Evolutionary conservation across 2,113 vertebrate species (phyloP).

Genomic region (Crotophaga sulcirostris): DNA sequence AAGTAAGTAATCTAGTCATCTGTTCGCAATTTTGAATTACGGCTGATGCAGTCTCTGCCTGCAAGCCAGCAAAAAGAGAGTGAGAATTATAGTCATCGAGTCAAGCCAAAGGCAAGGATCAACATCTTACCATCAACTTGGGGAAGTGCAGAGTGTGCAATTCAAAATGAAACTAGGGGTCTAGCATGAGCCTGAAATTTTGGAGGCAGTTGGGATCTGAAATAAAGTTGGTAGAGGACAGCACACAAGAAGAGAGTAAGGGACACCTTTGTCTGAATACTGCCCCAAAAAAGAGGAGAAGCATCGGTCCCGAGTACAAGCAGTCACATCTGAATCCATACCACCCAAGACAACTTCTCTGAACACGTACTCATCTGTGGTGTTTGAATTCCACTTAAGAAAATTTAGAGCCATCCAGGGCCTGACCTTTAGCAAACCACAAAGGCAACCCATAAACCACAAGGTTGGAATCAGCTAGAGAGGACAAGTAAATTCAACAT

Average conservation of each 20-base stretch:
- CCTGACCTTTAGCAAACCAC: constrained; percentile 72
- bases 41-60: constrained; percentile 47
- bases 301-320: not conserved
- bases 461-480: constrained; percentile 37
- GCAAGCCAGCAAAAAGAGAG: constrained; percentile 44
- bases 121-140: not conserved
- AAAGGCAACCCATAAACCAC: constrained; percentile 66
- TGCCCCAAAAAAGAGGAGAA: not conserved
- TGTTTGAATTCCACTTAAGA: constrained; percentile 67
- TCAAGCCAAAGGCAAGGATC: constrained; percentile 23
- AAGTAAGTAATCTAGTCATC: constrained; percentile 64
- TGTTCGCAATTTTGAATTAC: constrained; percentile 68
- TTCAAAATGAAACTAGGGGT: not conserved
- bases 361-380: not conserved
- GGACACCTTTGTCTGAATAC: not conserved
- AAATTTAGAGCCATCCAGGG: constrained; percentile 40
- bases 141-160: not conserved
- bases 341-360: not conserved
- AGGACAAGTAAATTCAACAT: constrained; percentile 29
- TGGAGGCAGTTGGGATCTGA: not conserved
- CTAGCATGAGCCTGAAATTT: not conserved
- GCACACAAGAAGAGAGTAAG: too few species aligned
- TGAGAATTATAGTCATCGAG: constrained; percentile 12
- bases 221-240: not conserved
- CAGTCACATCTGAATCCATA: not conserved